These are phyloP conservation scores for Tillus elongatus DNA, from an alignment of 2,888 invertebrate genomes.

Conservation along the genomic window DNA sequence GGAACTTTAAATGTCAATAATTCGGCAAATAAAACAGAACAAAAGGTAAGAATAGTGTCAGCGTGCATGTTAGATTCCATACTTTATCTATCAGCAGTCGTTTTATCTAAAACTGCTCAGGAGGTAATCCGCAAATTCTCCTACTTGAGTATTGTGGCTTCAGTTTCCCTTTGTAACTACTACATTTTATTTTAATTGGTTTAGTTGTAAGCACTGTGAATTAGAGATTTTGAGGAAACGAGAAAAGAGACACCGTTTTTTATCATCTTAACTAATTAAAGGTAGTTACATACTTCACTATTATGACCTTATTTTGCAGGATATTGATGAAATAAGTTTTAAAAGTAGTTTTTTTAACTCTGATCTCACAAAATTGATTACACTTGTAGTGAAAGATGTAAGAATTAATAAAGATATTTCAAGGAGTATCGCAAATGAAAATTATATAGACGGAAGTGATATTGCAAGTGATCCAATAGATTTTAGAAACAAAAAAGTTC, in stretches of 20 bases:
- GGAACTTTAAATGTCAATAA: no score
- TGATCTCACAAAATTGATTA: slow-evolving; percentile 75
- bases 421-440: slow-evolving; percentile 17
- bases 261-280: neutral
- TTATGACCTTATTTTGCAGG: slow-evolving; percentile 47
- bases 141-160: no score
- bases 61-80: no score
- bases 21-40: no score
- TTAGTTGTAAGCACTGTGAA: slow-evolving; percentile 5
- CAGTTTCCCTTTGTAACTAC: no score
- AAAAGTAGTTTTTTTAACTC: slow-evolving; percentile 83
- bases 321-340: slow-evolving; percentile 75
- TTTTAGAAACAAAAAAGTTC: slow-evolving; percentile 66
- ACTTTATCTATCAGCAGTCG: no score
- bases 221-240: slow-evolving; percentile 7
- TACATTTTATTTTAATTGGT: slow-evolving; percentile 38
- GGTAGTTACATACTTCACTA: neutral
- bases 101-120: no score
- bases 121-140: no score
- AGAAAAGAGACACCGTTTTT: neutral
- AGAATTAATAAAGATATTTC: slow-evolving; percentile 68
- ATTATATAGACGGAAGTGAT: slow-evolving; percentile 32
- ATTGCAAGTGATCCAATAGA: slow-evolving; percentile 45
- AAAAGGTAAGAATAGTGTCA: no score
- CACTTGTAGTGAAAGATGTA: slow-evolving; percentile 72